Evolutionary conservation across 2,888 invertebrate genomes (phyloP), one percentile per base, ranked within the genome.

Genomic region (Deroplatys truncata): DNA sequence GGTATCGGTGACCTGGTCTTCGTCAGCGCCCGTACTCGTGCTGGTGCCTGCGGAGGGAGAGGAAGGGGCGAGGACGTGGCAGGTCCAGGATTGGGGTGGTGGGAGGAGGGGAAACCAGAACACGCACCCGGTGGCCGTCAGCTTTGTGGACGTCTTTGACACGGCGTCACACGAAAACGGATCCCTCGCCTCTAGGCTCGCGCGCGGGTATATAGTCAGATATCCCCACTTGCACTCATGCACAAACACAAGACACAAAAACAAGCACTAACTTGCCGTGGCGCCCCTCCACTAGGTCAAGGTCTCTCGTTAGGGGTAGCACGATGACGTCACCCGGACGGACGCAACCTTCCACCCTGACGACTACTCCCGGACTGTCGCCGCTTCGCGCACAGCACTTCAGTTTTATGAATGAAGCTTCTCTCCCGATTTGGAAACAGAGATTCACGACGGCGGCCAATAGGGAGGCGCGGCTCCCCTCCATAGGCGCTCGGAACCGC

Each of bases 391-490:
- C 94, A 95, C 94, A 94, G 94, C 94, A 94, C 94, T 94, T 95
- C 95, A 95, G 95, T 96, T 96, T 97, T 97, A 97, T 97, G 96
- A 97, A 97, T 97, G 97, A 96, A 96, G 94, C 94, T 93, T 95
- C 96, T 96, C 96, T 96, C 96, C 97, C 96, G 96, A 96, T 96
- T 96, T 96, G 96, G 96, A 96, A 96, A 96, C 96, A 96, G 95
- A 94, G 94, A 93, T 94, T 93, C 92, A 92, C 92, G 93, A 93
- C 93, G 93, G 92, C 93, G 93, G 93, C 95, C 95, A 95, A 95
- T 95, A 93, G 93, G 93, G 93, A 93, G 92, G 92, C 92, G 92
- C 91, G 90, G 91, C 88, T 91, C 91, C 91, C 91, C 92, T 92
- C 91, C 91, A 91, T 89, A 91, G 88, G 20, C 85, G 72, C 87